Percentiles rank a stretch among this genome's conserved stretches.
These are phyloP conservation scores for Triops longicaudatus DNA, from an alignment of 1,140 invertebrate genomes.

Conservation along the genomic window DNA sequence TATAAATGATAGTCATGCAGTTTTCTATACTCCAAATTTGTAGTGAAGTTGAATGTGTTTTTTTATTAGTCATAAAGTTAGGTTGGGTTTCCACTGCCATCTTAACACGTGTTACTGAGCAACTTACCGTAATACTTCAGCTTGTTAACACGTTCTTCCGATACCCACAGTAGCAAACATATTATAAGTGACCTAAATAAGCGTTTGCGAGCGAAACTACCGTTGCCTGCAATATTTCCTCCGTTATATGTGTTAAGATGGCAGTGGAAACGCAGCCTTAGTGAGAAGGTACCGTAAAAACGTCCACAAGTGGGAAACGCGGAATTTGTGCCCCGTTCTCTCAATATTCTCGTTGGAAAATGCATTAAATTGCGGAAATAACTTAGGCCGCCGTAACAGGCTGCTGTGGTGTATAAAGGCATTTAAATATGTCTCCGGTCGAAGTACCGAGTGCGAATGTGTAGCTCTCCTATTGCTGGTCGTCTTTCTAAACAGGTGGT, in stretches of 20 bases:
- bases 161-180: too few relatives aligned
- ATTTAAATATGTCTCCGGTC: not conserved
- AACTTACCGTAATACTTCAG: too few relatives aligned
- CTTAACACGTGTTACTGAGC: too few relatives aligned
- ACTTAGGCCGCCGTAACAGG: not conserved
- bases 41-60: not conserved
- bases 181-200: too few relatives aligned
- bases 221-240: too few relatives aligned
- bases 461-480: not conserved
- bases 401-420: not conserved
- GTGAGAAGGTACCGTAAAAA: not conserved
- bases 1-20: too few relatives aligned
- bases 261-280: not conserved
- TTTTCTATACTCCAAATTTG: too few relatives aligned
- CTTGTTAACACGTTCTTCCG: too few relatives aligned
- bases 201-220: too few relatives aligned
- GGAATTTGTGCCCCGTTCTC: not conserved
- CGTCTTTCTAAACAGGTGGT: conserved; percentile 4
- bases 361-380: not conserved
- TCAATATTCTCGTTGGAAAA: not conserved
- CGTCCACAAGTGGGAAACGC: not conserved
- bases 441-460: not conserved
- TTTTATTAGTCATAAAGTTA: not conserved
- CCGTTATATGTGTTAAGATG: too few relatives aligned
- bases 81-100: too few relatives aligned